These are phyloP conservation scores for Electrona antarctica DNA, from an alignment of 2,113 vertebrate species.

Conservation along the genomic window DNA sequence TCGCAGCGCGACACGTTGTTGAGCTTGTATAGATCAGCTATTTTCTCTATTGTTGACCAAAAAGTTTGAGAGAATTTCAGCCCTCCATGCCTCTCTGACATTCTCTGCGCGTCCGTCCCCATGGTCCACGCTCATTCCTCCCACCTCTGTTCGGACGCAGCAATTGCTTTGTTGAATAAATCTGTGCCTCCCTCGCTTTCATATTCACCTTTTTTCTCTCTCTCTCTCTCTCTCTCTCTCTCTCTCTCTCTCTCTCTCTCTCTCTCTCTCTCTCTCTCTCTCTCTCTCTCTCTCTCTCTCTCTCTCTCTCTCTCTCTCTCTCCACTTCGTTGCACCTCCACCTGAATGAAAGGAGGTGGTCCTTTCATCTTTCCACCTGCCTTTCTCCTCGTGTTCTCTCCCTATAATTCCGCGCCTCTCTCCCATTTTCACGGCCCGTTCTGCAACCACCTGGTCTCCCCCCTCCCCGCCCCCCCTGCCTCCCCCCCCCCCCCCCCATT, in stretches of 20 bases:
- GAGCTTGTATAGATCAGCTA: too few relatives aligned
- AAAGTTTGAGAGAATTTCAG: too few relatives aligned
- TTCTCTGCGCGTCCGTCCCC: too few relatives aligned
- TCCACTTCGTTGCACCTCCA: too few relatives aligned
- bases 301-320: background rate
- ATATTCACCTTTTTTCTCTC: background rate
- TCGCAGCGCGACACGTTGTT: constrained; percentile 27
- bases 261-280: constrained; percentile 10
- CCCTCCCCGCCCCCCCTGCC: background rate
- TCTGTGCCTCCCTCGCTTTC: constrained; percentile 7
- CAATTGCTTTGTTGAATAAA: constrained; percentile 38
- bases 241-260: constrained; percentile 3
- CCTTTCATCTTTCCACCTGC: background rate
- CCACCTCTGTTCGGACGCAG: background rate
- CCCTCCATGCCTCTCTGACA: too few relatives aligned
- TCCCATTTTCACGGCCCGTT: background rate
- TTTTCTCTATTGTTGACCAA: too few relatives aligned
- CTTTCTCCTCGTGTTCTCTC: too few relatives aligned
- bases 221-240: constrained; percentile 12
- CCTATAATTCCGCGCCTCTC: background rate
- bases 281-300: background rate
- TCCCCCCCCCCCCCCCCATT: background rate
- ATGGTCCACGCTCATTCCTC: background rate
- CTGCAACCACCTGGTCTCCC: too few relatives aligned
- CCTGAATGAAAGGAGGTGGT: too few relatives aligned